phyloP scores from a whole-genome alignment of 23 tunicate genomes.

The Halocynthia roretzi region DNA sequence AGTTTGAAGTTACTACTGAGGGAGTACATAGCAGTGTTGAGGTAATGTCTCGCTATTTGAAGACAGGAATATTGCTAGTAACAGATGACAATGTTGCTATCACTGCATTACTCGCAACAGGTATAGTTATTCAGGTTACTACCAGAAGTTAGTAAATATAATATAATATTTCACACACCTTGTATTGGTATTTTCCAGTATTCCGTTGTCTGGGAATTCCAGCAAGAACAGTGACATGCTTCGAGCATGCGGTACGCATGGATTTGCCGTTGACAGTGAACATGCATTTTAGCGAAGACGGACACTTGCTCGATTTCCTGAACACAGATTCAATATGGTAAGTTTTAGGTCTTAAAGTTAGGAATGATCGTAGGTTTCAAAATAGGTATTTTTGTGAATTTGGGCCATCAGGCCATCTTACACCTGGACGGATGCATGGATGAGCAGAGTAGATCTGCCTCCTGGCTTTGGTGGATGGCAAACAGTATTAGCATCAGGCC shows the following conservation, averaged over 20 bases:
- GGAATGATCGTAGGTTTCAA: too few relatives aligned
- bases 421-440: slow-evolving; percentile 17
- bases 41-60: not conserved
- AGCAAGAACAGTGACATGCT: slow-evolving; percentile 8
- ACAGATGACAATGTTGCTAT: not conserved
- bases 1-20: not conserved
- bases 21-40: not conserved
- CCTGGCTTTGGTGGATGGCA: slow-evolving; percentile 38
- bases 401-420: slow-evolving; percentile 23
- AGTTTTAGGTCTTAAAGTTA: not conserved
- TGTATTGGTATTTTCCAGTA: not conserved
- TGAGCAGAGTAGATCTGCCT: slow-evolving; percentile 29
- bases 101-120: not conserved
- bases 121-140: not conserved
- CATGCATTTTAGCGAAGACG: slow-evolving; percentile 10
- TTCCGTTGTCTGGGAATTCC: slow-evolving; percentile 22
- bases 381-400: too few relatives aligned
- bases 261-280: slow-evolving; percentile 20
- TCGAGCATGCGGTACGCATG: not conserved
- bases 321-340: slow-evolving; percentile 22
- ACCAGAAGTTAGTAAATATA: not conserved
- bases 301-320: slow-evolving; percentile 9
- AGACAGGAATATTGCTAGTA: not conserved
- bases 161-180: not conserved
- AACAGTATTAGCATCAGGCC: not conserved